phyloP scores from a whole-genome alignment of 2,888 invertebrate species.

The Sympetrum striolatum region DNA sequence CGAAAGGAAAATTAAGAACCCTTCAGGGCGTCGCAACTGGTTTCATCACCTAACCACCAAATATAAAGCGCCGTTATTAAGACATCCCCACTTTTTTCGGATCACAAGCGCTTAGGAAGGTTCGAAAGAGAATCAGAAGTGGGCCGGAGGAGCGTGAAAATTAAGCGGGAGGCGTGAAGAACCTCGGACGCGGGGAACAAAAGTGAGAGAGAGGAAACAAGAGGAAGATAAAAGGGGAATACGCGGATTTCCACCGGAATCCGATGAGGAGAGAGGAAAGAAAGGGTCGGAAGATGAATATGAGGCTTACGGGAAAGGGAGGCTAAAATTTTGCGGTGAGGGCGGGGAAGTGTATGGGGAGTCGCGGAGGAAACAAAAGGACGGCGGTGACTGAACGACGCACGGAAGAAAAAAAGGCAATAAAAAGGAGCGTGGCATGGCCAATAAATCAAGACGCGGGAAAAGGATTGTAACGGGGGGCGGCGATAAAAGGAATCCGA shows the following conservation, averaged over 20 bases:
- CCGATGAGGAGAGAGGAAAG: background rate
- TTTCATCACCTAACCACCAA: background rate
- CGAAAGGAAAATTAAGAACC: background rate
- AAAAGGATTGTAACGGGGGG: background rate
- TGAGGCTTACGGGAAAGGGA: background rate
- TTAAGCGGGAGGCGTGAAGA: background rate
- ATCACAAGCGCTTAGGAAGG: background rate
- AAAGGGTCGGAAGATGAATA: background rate
- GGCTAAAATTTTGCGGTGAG: background rate
- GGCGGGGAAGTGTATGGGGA: background rate
- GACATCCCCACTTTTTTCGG: background rate
- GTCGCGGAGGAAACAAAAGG: background rate
- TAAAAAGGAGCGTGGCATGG: conserved; percentile 12
- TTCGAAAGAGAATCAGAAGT: background rate
- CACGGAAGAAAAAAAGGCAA: background rate
- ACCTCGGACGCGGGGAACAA: background rate
- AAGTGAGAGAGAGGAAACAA: background rate
- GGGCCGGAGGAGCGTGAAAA: background rate
- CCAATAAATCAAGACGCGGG: conserved; percentile 41
- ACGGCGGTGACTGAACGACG: background rate
- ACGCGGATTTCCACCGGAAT: background rate
- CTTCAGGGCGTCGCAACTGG: background rate
- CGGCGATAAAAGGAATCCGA: background rate
- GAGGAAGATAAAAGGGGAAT: background rate
- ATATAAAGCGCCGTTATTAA: background rate